Conservation (phyloP, 2,797 vertebrate genomes). For the Chaunax sp. region DNA sequence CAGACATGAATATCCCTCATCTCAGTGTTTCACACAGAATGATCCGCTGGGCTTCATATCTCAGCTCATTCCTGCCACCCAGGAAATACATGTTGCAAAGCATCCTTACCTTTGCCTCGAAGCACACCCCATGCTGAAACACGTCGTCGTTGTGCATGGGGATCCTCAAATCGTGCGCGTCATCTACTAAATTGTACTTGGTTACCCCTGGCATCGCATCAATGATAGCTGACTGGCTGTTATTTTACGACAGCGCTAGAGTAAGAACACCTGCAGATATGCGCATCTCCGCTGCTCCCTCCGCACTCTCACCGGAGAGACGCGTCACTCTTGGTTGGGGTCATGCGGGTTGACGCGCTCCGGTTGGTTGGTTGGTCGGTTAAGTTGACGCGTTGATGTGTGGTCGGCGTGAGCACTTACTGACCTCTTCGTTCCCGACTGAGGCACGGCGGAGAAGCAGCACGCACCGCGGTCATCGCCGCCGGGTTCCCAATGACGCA, state of each 20-base stretch:
- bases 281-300: constrained; percentile 61
- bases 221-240: constrained; percentile 22
- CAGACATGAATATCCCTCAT: no score
- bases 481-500: constrained; percentile 73
- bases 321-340: constrained; percentile 64
- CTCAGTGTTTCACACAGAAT: no score
- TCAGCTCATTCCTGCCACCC: not conserved
- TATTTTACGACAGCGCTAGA: constrained; percentile 62
- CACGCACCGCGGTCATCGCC: constrained; percentile 24
- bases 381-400: constrained; percentile 22
- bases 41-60: not conserved
- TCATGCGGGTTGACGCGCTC: constrained; percentile 58
- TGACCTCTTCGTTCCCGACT: constrained; percentile 4
- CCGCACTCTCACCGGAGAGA: constrained; percentile 28
- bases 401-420: constrained; percentile 31
- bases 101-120: constrained; percentile 94
- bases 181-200: constrained; percentile 96
- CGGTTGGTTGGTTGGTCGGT: constrained; percentile 32
- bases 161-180: constrained; percentile 92
- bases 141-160: constrained; percentile 96
- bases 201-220: constrained; percentile 91
- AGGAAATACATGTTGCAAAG: constrained; percentile 41
- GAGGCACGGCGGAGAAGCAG: not conserved
- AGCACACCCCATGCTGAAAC: constrained; percentile 94
- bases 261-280: constrained; percentile 67